A percentile compares a stretch with the other conserved stretches of the same genome.
phyloP scores from a whole-genome alignment of 1,140 invertebrate species.

The Akabosia matsudoensis region DNA sequence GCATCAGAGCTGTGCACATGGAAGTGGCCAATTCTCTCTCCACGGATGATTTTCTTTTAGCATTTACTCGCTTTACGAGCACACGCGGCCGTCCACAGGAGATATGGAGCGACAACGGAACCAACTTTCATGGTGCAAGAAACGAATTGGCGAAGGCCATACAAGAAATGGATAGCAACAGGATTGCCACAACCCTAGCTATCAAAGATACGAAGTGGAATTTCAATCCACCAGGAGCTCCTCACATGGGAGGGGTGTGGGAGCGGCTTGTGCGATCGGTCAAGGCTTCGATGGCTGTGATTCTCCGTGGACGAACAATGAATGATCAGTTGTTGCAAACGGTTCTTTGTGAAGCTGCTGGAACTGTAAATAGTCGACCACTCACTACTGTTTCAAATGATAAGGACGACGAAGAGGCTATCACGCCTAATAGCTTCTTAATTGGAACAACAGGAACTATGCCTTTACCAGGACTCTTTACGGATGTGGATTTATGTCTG shows the following conservation, averaged over 20 bases:
- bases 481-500: neutral
- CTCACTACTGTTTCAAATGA: constrained; percentile 43
- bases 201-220: neutral
- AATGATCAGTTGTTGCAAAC: neutral
- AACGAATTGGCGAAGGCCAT: neutral
- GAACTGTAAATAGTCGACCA: constrained; percentile 31
- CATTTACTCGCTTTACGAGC: constrained; percentile 48
- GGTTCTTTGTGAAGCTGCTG: neutral
- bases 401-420: constrained; percentile 34
- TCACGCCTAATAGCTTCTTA: constrained; percentile 47
- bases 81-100: constrained; percentile 43
- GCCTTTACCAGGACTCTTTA: neutral
- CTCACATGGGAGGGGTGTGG: neutral
- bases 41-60: constrained; percentile 47
- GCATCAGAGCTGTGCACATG: constrained; percentile 39
- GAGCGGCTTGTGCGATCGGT: neutral
- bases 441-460: neutral
- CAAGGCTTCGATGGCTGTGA: neutral
- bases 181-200: neutral
- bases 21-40: constrained; percentile 45
- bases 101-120: constrained; percentile 49
- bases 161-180: neutral
- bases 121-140: constrained; percentile 46
- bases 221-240: neutral
- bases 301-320: neutral